phyloP scores from a whole-genome alignment of 2,113 vertebrate genomes.

The Pantherophis guttatus region DNA sequence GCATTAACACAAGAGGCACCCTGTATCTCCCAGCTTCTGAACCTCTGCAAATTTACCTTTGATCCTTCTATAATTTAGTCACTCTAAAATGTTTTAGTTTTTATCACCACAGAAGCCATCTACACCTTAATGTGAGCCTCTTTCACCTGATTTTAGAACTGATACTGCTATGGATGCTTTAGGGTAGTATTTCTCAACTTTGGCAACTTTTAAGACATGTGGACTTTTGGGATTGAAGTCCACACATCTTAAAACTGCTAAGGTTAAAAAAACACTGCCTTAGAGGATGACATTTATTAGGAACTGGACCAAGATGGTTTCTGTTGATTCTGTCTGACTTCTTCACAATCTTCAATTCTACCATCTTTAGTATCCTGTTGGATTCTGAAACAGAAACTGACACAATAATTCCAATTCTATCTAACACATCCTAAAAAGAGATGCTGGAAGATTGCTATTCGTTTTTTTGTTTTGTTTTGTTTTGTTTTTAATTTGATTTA shows the following conservation, averaged over 20 bases:
- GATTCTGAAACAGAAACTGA: neutral
- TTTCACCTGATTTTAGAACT: neutral
- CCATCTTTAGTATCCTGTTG: neutral
- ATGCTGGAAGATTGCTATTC: neutral
- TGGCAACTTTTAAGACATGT: neutral
- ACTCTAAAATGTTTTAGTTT: neutral
- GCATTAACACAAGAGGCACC: neutral
- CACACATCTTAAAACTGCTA: neutral
- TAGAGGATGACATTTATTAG: neutral
- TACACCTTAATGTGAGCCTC: neutral
- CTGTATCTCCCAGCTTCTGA: neutral
- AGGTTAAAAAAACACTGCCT: neutral
- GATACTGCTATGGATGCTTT: neutral
- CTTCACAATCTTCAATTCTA: neutral
- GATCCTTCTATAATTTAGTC: neutral
- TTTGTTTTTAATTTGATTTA: no score
- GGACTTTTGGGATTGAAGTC: neutral
- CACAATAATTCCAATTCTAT: neutral
- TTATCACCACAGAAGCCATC: no score
- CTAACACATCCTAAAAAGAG: neutral
- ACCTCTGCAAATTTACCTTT: neutral
- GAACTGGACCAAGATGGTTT: neutral
- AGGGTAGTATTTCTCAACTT: neutral
- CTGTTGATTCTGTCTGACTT: neutral
- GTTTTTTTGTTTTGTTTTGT: no score